Evolutionary conservation across 2,113 vertebrate genomes (phyloP), one percentile per base, ranked within the genome.

Genomic region (Saimiri boliviensis): DNA sequence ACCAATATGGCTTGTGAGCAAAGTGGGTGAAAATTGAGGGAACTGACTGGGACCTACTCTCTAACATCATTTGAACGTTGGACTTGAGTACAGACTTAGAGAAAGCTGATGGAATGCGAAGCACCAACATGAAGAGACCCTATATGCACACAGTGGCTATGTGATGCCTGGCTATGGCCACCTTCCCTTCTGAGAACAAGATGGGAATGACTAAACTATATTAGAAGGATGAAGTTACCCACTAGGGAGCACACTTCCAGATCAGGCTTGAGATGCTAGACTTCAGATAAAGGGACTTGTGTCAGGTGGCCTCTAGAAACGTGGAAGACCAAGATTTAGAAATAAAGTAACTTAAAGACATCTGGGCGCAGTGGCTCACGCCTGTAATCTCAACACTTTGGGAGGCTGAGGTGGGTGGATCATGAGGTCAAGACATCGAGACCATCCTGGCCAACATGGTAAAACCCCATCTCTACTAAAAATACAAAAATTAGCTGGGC

Each of bases 301-400:
- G 27, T 76, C 40, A 68, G 14, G 25, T 91, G n/a, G 89, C 74
- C 58, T 94, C 60, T 96, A 85, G 89, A 79, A 87, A 89, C 40
- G 63, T 0, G 23, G 21, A 82, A 87, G 81, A 68, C 86, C 32
- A 86, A 52, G 14, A 83, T 89, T 86, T 91, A 56, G 76, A 81
- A 96, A 68, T 60, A 83, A 45, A 45, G 45, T 32, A 91, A 37
- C 25, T 60, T 60, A 60, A 60, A 60, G 27, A 27, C 58, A 11
- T 49, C 49, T 49, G 49, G 13, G 49, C 3, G 49, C 49, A 49
- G 49, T 49, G 49, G 49, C 49, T 49, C 49, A 49, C 0, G 49
- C 49, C 49, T 49, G 49, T 49, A 49, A 49, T 49, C 49, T 49
- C 49, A 14, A 49, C 49, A 49, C 49, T 49, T 49, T 49, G 49